Base-by-base conservation (phyloP, 53 echinoderm and acorn worm species). In the Arbacia lixula region DNA sequence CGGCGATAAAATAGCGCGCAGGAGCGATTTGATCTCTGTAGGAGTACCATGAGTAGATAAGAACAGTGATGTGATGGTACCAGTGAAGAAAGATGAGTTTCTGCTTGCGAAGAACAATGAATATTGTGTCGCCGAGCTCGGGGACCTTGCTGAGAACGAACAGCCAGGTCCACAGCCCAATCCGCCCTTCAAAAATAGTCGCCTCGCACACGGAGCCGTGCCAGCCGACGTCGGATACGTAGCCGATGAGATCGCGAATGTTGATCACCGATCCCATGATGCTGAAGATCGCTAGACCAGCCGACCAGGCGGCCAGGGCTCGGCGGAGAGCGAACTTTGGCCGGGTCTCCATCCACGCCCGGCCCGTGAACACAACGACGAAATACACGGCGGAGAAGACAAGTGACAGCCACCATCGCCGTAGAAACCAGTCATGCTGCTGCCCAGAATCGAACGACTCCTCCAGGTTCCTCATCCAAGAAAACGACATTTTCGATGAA, bases 51-150 rank as follows among this genome's bases (percentile, higher is more conserved):
- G 86, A 75, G 64, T 90, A 98, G 25, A 98, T 43, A 1, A 94
- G 84, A 0, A 94, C 94, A 30, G 90, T 88, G 39, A 91, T 79
- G 65, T 98, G 98, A 43, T 98, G 98, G 37, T 94, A 98, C 98
- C 98, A 98, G 64, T 98, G 98, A 0, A 98, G 88, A 40, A 94
- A 86, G 60, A 94, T 92, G 62, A 98, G 42, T 71, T 92, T 94
- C 87, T 98, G 94, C 72, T 98, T 98, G 10, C 94, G 92, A 19
- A 89, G 79, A 29, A 98, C 92, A 27, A 98, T 88, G 72, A 98
- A 98, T 36, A 94, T 0, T 14, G 94, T 98, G 42, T 98, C 98
- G 0, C 94, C 98, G 6, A 98, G 86, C 76, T 98, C 98, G 1
- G 94, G 91, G 3, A 94, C 84, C 61, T 98, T 98, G 62, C 94